A percentile compares a stretch with the other conserved stretches of the same genome.
Evolutionary conservation across 1,140 invertebrate genomes (phyloP).

Genomic region (Cryptotermes secundus): DNA sequence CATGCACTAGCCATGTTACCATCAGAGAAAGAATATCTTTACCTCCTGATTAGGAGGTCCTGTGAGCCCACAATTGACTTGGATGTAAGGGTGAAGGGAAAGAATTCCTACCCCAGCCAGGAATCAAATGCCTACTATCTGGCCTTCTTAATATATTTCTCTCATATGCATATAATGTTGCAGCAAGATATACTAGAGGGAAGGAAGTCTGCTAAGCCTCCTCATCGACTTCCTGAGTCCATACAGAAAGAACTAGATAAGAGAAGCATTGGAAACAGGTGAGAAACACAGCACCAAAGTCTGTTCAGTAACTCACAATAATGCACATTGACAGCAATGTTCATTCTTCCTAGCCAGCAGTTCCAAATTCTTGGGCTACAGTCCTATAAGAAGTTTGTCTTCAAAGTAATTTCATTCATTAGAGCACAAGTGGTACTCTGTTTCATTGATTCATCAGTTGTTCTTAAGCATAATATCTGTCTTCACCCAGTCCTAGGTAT

Average conservation of each 20-base stretch:
- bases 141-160: no score
- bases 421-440: no score
- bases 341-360: not conserved
- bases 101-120: no score
- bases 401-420: no score
- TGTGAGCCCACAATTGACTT: not conserved
- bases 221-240: conserved; percentile 52
- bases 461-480: no score
- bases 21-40: no score
- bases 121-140: no score
- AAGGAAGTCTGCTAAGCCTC: not conserved
- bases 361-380: not conserved
- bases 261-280: conserved; percentile 56
- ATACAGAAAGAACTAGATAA: conserved; percentile 61
- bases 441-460: no score
- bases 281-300: not conserved
- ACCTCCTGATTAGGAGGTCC: no score
- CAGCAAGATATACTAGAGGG: conserved; percentile 9
- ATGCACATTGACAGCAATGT: not conserved
- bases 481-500: no score
- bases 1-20: no score
- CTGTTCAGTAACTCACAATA: not conserved
- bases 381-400: not conserved
- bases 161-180: not conserved
- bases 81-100: not conserved